Evolutionary conservation across 30 jellyfish, hydroid and myxozoan species (phyloP), one percentile per base, ranked within the genome.

Genomic region (Clytia hemisphaerica): DNA sequence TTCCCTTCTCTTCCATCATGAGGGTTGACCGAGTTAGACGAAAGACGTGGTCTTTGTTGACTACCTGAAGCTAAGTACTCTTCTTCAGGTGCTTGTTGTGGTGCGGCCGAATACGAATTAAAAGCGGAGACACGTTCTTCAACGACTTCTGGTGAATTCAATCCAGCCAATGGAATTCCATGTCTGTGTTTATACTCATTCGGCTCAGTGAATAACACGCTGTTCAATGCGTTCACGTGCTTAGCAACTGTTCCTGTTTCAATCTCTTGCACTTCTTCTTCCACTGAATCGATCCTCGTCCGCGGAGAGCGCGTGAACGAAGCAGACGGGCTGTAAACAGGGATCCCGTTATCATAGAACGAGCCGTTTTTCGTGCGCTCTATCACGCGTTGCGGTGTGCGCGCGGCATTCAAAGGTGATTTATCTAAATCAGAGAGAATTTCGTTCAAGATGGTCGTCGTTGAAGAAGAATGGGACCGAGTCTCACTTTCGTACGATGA

Each of bases 101-200:
- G 93, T 0, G 96, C 93, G 3, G 78, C 64, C 21, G 96, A 86
- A 4, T 93, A 85, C 37, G 45, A 51, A 50, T 81, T 89, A 45
- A 46, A 89, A 44, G 61, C 67, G 6, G 93, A 71, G 2, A 89
- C 89, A 36, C 76, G 75, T 55, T 80, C 94, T 57, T 75, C 93
- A 33, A 54, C 80, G 37, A 72, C 78, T 3, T 73, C 88, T 0
- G 93, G 90, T 45, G 74, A 69, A 9, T 63, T 92, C 28, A 89
- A 81, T 2, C 98, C 98, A 26, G 98, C 93, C 82, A 89, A 49
- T 35, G 98, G 94, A 1, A 80, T 91, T 5, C 94, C 98, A 30
- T 34, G 34, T 27, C 38, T 51, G 6, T 64, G 57, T 6, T 18
- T 32, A 29, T 72, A 42, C 33, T 54, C 78, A 49, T 35, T 65